These are phyloP conservation scores for Morinoia aosen DNA, from an alignment of 2,888 invertebrate species.

Conservation along the genomic window DNA sequence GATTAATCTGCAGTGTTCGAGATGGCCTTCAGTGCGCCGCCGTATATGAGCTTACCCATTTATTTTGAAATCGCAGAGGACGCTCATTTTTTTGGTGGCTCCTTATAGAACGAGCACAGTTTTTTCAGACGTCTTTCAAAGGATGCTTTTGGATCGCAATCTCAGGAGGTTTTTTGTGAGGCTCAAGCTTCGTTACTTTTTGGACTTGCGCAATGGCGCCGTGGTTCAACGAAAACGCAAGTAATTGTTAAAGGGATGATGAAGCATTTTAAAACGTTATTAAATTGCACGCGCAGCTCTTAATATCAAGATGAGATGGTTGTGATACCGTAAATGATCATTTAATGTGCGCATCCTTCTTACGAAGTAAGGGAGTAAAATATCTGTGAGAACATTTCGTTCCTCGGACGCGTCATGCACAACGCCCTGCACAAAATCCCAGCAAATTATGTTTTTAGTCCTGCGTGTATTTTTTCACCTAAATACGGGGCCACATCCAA, in stretches of 20 bases:
- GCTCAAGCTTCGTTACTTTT: conserved; percentile 14
- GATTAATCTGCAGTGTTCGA: conserved; percentile 47
- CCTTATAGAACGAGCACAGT: conserved; percentile 33
- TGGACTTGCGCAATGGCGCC: conserved; percentile 7
- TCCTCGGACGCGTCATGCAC: not conserved
- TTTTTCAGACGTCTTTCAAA: conserved; percentile 43
- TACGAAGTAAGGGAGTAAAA: not conserved
- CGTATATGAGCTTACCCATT: conserved; percentile 48
- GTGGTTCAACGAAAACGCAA: conserved; percentile 14
- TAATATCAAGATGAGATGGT: not conserved
- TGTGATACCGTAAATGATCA: not conserved
- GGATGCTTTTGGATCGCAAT: conserved; percentile 19
- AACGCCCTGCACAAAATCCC: not conserved
- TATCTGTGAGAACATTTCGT: not conserved
- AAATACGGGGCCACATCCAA: not conserved
- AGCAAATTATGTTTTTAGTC: not conserved
- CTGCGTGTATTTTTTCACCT: not conserved
- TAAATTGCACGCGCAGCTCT: not conserved
- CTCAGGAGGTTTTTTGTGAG: not conserved
- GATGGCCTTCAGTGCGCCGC: not conserved
- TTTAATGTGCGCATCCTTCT: not conserved
- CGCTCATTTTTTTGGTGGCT: conserved; percentile 27
- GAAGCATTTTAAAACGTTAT: conserved; percentile 5
- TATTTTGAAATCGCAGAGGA: conserved; percentile 40
- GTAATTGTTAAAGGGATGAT: conserved; percentile 30